Evolutionary conservation across 2,113 vertebrate species (phyloP).

Genomic region (Sylvietta virens): DNA sequence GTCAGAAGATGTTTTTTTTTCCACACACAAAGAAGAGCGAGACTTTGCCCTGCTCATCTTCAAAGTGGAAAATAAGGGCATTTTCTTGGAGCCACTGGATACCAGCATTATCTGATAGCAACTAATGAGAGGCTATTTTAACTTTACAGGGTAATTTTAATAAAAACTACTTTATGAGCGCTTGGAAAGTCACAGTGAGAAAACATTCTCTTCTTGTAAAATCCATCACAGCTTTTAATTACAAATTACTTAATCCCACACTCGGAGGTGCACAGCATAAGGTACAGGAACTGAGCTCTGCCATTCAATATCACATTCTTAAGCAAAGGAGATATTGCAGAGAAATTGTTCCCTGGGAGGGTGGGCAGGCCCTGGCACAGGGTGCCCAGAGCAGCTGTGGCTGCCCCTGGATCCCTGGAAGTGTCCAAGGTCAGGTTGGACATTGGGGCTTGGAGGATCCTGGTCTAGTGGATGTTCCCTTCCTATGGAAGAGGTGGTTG

Average conservation of each 20-base stretch:
- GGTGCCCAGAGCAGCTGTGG: background rate
- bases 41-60: background rate
- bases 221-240: background rate
- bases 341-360: background rate
- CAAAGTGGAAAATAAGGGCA: background rate
- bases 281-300: background rate
- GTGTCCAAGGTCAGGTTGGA: background rate
- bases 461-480: fast-evolving
- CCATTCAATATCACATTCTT: background rate
- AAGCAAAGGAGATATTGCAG: background rate
- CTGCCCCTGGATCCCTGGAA: background rate
- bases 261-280: background rate
- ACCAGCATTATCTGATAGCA: background rate
- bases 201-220: background rate
- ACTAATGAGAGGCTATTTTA: slow-evolving; percentile 10
- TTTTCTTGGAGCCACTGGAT: background rate
- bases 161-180: background rate
- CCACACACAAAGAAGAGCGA: background rate
- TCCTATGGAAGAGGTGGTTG: background rate
- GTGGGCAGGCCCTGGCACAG: background rate
- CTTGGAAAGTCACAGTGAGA: background rate
- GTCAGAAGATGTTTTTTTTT: background rate
- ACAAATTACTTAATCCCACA: background rate
- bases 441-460: background rate
- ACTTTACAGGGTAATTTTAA: slow-evolving; percentile 7